Evolutionary conservation across 2,888 invertebrate species (phyloP).

Genomic region (Tolmerus cingulatus): DNA sequence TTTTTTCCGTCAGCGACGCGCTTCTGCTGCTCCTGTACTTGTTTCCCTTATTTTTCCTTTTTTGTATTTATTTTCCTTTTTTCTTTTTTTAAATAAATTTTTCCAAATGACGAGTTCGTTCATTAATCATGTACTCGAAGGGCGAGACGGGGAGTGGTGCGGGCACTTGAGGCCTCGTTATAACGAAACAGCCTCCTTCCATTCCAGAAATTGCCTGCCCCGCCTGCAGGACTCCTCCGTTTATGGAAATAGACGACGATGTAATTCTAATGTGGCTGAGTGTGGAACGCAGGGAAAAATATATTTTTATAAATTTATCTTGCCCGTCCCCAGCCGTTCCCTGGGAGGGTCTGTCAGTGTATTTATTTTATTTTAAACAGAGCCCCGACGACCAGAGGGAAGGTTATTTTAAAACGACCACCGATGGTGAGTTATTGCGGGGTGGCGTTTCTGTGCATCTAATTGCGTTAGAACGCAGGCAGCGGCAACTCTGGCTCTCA

Average conservation of each 20-base stretch:
- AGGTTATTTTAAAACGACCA: constrained; percentile 55
- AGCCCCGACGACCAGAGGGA: neutral
- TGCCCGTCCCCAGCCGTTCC: neutral
- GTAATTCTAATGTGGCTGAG: constrained; percentile 31
- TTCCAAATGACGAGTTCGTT: constrained; percentile 44
- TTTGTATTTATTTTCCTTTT: neutral
- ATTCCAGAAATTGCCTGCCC: constrained; percentile 36
- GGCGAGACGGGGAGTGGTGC: neutral
- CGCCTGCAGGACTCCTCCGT: neutral
- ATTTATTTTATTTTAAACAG: constrained; percentile 49
- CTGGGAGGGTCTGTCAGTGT: constrained; percentile 47
- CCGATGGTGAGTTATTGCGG: constrained; percentile 45
- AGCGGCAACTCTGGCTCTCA: neutral
- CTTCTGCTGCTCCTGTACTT: neutral
- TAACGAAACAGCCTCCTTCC: constrained; percentile 33
- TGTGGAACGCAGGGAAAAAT: constrained; percentile 11
- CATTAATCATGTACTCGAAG: constrained; percentile 40
- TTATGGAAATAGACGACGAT: constrained; percentile 30
- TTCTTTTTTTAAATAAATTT: constrained; percentile 40
- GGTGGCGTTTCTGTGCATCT: constrained; percentile 14
- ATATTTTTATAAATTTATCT: constrained; percentile 42
- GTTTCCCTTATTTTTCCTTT: neutral
- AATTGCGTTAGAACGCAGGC: constrained; percentile 18
- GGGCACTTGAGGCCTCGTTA: constrained; percentile 34
- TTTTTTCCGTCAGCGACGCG: neutral